Base-by-base conservation (phyloP, 2,113 vertebrate genomes). In the Trichechus manatus region DNA sequence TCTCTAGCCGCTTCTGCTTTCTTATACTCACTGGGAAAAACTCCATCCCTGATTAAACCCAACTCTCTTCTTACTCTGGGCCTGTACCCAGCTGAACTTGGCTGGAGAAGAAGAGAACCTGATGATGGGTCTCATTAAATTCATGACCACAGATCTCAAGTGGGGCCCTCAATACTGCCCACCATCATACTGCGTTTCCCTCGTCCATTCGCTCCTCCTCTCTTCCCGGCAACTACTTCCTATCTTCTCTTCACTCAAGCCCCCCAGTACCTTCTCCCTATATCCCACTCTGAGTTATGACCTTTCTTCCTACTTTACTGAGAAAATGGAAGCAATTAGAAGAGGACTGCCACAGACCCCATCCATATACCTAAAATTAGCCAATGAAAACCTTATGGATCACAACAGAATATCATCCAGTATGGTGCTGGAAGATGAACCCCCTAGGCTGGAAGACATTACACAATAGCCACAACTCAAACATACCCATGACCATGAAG, bases 241-340 rank as follows among this genome's bases (percentile, higher is more conserved):
- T 27, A 33, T 14, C 4, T 23, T 50, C 53, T 61, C 39, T 78
- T 61, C 59, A 68, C 31, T 47, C 29, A 47, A 10, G 36, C 33
- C 59, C 33, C 91, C 15, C 72, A 29, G 17, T 23, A 79, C 33
- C 42, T 83, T 91, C 64, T 83, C 31, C 33, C 19, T 15, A 33
- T 5, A 39, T 10, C 56, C 78, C 39, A 56, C 8, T 82, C 64
- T 53, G 63, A 87, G 53, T 3, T 68, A 39, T 39, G 19, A 53
- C 36, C 85, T 84, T 68, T 42, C 31, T 90, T 83, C 81, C 53
- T n/a, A 39, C 29, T 72, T 82, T 14, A n/a, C n/a, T 14, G 9
- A 94, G 63, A 91, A 87, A 83, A 93, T 68, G 15, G 70, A 91
- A 90, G 9, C 50, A 63, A 70, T 33, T n/a, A 86, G 47, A 47